Conservation (phyloP, 2,888 invertebrate genomes). For the Noctua pronuba region DNA sequence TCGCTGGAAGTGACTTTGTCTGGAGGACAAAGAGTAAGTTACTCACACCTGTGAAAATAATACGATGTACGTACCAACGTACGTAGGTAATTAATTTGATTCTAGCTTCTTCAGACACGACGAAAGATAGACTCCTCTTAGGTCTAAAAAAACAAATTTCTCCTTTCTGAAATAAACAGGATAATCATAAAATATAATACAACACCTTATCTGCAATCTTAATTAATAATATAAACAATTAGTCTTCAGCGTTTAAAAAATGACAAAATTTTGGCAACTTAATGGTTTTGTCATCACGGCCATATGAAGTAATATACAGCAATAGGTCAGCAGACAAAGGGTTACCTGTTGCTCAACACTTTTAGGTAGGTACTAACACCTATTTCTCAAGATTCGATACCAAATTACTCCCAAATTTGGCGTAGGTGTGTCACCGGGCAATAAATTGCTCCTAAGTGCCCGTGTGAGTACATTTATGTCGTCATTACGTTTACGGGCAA, state of each 20-base stretch:
- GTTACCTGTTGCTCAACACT: neutral
- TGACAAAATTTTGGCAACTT: neutral
- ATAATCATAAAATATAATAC: neutral
- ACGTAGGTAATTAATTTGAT: neutral
- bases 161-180: neutral
- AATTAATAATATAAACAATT: neutral
- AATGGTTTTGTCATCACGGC: neutral
- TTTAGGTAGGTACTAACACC: neutral
- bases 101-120: neutral
- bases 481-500: constrained; percentile 40
- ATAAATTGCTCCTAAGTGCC: constrained; percentile 42
- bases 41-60: neutral
- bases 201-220: neutral
- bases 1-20: constrained; percentile 8
- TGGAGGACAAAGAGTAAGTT: neutral
- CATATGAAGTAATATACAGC: neutral
- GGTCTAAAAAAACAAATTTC: neutral
- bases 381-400: neutral
- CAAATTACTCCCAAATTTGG: neutral
- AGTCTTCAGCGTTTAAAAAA: neutral
- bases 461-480: constrained; percentile 37
- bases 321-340: neutral
- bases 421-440: constrained; percentile 24
- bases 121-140: neutral
- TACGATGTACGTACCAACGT: neutral